A percentile compares a stretch with the other conserved stretches of the same genome.
These are phyloP conservation scores for Rhodinocichla rosea DNA, from an alignment of 2,113 vertebrate genomes.

Conservation along the genomic window DNA sequence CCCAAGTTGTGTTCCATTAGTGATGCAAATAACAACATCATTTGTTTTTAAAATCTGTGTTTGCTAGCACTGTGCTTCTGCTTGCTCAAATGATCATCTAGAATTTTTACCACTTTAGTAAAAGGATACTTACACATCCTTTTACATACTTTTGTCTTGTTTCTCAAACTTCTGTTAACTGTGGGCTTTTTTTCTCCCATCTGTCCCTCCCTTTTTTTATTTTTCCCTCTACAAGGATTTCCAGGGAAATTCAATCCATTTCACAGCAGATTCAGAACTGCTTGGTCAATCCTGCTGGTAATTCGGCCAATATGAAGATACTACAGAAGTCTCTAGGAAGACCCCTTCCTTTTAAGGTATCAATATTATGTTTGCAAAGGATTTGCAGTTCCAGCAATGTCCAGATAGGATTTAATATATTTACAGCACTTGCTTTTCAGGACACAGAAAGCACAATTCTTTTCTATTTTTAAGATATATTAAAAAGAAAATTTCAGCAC, in stretches of 20 bases:
- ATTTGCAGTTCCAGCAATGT: background rate
- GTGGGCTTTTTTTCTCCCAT: background rate
- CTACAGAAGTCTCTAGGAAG: slow-evolving; percentile 90
- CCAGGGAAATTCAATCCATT: slow-evolving; percentile 84
- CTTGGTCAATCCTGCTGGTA: slow-evolving; percentile 73
- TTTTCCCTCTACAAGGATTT: slow-evolving; percentile 63
- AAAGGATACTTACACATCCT: background rate
- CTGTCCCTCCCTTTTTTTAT: background rate
- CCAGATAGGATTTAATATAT: background rate
- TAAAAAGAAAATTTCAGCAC: background rate
- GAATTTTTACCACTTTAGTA: background rate
- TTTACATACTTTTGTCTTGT: background rate
- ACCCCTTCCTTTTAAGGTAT: slow-evolving; percentile 94
- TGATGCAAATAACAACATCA: background rate
- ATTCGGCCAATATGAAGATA: slow-evolving; percentile 79
- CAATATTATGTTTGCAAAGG: background rate
- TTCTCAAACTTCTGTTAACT: background rate
- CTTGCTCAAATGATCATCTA: background rate
- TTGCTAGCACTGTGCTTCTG: background rate
- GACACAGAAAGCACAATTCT: background rate
- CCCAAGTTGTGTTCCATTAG: background rate
- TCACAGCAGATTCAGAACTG: slow-evolving; percentile 86
- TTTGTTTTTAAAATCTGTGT: background rate
- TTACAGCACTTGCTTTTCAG: background rate
- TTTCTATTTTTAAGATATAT: background rate